Evolutionary conservation across 30 jellyfish, hydroid and myxozoan genomes (phyloP), one percentile per base, ranked within the genome.

Genomic region (Euphysa ruthae): DNA sequence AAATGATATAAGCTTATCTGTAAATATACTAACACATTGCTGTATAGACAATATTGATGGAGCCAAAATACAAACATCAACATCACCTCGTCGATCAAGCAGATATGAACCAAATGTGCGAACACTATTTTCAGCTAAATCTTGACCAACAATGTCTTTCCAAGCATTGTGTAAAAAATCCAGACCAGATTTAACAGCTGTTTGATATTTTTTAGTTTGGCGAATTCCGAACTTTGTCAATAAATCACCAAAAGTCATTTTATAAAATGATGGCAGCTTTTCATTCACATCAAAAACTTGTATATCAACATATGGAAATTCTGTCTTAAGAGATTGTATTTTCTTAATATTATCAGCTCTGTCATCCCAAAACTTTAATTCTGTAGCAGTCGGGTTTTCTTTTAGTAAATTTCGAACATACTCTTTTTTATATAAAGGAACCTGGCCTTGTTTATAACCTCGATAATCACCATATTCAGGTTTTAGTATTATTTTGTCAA

Each of bases 281-380:
- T 61, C 54, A 12, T 51, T 75, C 14, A 88, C 97, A 21, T 88
- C 56, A 29, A 38, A 79, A 2, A 81, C 64, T 28, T 79, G 73
- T 61, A 88, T 73, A 1, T 75, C 56, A 19, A 88, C 71, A 23
- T 66, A 61, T 49, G 72, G 70, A 66, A 28, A 56, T 46, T 51
- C 66, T 27, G 31, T 46, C 50, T 54, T 61, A 75, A 88, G 27
- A 20, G 74, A 35, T 50, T 63, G 49, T 38, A 88, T 74, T 31
- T 85, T 58, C 14, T 70, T 81, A 52, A 81, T 49, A 32, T 90
- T 90, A 55, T 82, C 95, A 16, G 44, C 74, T 30, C 95, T 63
- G 28, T 90, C 98, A 66, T 90, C 98, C 98, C 98, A 90, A 31
- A 90, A 43, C 49, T 82, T 82, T n/a, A 81, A 84, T 12, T 7